phyloP scores from a whole-genome alignment of 2,888 invertebrate species.

The Julus scanicus region DNA sequence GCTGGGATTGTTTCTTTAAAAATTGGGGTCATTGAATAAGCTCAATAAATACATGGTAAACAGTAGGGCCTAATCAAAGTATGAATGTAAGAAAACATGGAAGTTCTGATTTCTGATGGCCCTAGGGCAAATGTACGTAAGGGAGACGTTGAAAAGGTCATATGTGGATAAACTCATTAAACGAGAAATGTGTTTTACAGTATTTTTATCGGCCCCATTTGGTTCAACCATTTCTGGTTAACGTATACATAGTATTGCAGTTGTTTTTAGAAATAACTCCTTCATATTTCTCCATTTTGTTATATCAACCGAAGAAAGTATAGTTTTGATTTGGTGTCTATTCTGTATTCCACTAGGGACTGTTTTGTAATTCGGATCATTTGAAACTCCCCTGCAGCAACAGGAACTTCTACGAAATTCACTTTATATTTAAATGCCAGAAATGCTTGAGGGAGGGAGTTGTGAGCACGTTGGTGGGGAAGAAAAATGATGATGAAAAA shows the following conservation, averaged over 20 bases:
- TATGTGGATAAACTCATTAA: not conserved
- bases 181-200: not conserved
- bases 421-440: conserved; percentile 24
- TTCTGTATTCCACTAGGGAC: conserved; percentile 3
- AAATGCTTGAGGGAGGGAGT: not conserved
- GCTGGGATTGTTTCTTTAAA: no score
- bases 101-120: no score
- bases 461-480: not conserved
- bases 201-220: not conserved
- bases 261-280: not conserved
- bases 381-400: not conserved
- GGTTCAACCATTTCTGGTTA: not conserved
- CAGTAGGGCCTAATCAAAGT: no score
- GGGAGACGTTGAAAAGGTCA: not conserved
- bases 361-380: conserved; percentile 19
- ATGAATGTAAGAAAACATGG: no score
- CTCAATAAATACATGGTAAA: no score
- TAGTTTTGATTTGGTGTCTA: conserved; percentile 25
- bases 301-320: not conserved
- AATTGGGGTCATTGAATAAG: no score
- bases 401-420: conserved; percentile 15
- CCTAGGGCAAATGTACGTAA: not conserved
- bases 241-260: not conserved
- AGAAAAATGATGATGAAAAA: not conserved
- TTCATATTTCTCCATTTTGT: not conserved